Evolutionary conservation across 2,113 vertebrate genomes (phyloP), one percentile per base, ranked within the genome.

Genomic region (Diglossa brunneiventris): DNA sequence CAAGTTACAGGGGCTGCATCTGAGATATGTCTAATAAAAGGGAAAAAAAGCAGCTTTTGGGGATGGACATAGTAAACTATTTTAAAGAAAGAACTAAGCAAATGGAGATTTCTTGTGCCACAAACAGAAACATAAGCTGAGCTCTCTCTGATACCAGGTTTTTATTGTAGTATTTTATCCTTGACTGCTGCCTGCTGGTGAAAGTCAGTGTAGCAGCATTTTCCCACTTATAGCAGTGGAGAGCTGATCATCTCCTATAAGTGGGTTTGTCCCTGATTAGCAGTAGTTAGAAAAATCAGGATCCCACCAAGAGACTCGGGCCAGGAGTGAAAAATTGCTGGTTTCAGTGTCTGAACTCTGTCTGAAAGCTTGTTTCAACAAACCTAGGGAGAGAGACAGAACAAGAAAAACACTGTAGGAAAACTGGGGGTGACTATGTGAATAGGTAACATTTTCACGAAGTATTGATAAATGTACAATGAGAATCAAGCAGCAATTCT

Each of bases 21-120:
- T 90, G 83, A 89, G 77, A 56, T 89, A 75, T 31, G 28, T 92
- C 86, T 97, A 68, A 85, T 95, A 83, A 77, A 91, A 76, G 47
- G 37, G 52, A 23, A 59, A 30, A 89, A 52, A 28, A 35, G 7
- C 42, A 83, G n/a, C 69, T 27, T 12, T 30, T 42, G 17, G 24
- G 15, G 8, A 30, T 63, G n/a, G 28, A 15, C 19, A 8, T 44
- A 42, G 21, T 22, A 53, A 83, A 64, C 28, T 81, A 18, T 55
- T 89, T 74, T 37, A 55, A 91, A 83, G 78, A 47, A 87, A 91
- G 83, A 52, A 4, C 9, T 13, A 18, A 47, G 27, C 44, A 58
- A 70, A 21, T 20, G 15, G 67, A 39, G 21, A 24, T 66, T 62
- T 61, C 7, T 61, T 79, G 33, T 92, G 53, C 30, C 27, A 62